These are phyloP conservation scores for Podarcis lilfordi DNA, from an alignment of 2,797 vertebrate species.

Conservation along the genomic window DNA sequence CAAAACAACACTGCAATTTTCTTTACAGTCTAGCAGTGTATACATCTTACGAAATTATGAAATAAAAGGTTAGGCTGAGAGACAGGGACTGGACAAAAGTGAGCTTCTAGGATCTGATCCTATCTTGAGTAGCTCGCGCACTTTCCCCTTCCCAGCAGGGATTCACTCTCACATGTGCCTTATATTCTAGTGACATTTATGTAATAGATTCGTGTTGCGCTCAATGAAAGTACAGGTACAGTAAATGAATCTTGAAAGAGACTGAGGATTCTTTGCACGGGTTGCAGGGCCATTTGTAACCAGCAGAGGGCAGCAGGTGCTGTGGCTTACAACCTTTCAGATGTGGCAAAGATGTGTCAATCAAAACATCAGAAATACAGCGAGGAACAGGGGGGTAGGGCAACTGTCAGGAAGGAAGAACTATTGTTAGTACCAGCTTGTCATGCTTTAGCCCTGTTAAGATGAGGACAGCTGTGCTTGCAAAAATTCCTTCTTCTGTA, in stretches of 20 bases:
- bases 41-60: too few species aligned
- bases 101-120: not conserved
- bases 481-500: not conserved
- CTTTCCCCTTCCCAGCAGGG: not conserved
- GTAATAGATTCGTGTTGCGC: not conserved
- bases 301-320: constrained; percentile 19
- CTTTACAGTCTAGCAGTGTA: too few species aligned
- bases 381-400: not conserved
- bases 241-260: not conserved
- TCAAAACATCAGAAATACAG: not conserved
- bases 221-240: not conserved
- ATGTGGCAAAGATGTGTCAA: not conserved
- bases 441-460: not conserved
- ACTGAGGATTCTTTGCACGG: too few species aligned
- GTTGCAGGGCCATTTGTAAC: not conserved
- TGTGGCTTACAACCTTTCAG: not conserved
- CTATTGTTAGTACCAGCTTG: too few species aligned
- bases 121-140: not conserved
- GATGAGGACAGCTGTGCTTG: not conserved
- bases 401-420: not conserved
- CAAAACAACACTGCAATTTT: too few species aligned
- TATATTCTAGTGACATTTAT: not conserved
- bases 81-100: not conserved
- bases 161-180: not conserved
- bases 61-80: not conserved